phyloP scores from a whole-genome alignment of 2,888 invertebrate genomes.

The Tipula helvola region DNA sequence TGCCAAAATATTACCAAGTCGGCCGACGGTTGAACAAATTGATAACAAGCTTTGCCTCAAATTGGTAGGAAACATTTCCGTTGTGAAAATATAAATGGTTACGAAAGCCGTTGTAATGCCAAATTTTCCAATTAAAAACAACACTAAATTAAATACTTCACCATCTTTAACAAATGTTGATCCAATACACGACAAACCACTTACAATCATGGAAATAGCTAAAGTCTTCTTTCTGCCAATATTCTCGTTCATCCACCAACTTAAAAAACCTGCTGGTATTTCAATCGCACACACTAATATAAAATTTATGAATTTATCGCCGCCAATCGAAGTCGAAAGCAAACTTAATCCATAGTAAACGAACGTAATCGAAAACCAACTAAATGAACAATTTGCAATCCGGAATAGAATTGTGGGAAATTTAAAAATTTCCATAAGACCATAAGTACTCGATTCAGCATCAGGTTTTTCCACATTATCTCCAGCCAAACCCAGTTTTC shows the following conservation, averaged over 20 bases:
- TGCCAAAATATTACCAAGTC: constrained; percentile 56
- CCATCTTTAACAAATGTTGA: constrained; percentile 26
- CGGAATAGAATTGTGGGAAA: constrained; percentile 25
- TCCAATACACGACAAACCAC: constrained; percentile 31
- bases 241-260: constrained; percentile 49
- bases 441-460: not conserved
- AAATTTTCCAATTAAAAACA: constrained; percentile 51
- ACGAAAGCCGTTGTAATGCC: constrained; percentile 53
- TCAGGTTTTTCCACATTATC: not conserved
- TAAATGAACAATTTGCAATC: constrained; percentile 51
- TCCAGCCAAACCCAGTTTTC: not conserved
- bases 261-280: constrained; percentile 57
- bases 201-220: constrained; percentile 43
- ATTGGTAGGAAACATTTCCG: constrained; percentile 59
- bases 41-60: constrained; percentile 52
- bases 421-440: constrained; percentile 14
- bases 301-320: constrained; percentile 66
- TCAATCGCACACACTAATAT: constrained; percentile 45
- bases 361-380: constrained; percentile 68
- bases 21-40: constrained; percentile 55
- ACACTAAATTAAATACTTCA: constrained; percentile 16
- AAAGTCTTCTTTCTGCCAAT: constrained; percentile 49
- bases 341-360: constrained; percentile 71
- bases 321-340: constrained; percentile 58
- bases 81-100: constrained; percentile 52